Evolutionary conservation across 2,797 vertebrate species (phyloP).

Genomic region (Gila robusta): DNA sequence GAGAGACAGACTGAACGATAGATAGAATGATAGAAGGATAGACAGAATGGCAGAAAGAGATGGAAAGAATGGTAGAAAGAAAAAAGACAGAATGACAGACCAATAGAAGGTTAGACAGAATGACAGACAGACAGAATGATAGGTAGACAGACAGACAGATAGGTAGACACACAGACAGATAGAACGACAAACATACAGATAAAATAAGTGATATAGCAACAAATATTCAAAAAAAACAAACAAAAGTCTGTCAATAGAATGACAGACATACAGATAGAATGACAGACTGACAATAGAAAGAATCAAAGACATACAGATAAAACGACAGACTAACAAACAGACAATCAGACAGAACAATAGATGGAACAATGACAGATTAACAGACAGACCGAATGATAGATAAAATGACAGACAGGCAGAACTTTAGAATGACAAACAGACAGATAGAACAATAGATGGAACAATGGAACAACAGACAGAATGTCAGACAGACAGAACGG

Average conservation of each 20-base stretch:
- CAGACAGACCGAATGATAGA: neutral
- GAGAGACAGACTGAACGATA: too few species aligned
- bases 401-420: neutral
- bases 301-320: neutral
- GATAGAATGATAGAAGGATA: too few species aligned
- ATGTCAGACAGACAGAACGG: neutral
- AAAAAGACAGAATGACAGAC: neutral
- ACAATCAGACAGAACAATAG: too few species aligned
- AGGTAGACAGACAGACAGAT: neutral
- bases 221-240: too few species aligned
- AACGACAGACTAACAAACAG: neutral
- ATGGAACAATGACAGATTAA: neutral
- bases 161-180: neutral
- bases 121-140: neutral
- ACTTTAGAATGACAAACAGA: neutral
- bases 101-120: neutral
- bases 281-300: neutral
- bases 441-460: neutral
- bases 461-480: neutral
- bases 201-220: neutral
- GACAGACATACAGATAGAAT: neutral
- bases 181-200: neutral
- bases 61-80: neutral
- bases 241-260: neutral
- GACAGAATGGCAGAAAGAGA: neutral